phyloP scores from a whole-genome alignment of 2,888 invertebrate species.

The Xestia ashworthii region DNA sequence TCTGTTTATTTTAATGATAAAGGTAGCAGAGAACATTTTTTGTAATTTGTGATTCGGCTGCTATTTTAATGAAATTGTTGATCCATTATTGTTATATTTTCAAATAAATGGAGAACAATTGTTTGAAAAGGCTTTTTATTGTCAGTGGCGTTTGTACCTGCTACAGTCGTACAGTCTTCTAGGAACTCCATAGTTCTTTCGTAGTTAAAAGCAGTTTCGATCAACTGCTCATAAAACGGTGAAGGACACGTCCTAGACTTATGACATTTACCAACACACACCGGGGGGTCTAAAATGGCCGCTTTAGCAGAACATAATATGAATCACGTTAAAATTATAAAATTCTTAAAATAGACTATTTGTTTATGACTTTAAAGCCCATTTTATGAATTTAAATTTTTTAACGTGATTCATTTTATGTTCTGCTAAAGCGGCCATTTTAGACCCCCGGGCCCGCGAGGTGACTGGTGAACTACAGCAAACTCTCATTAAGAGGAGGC shows the following conservation, averaged over 20 bases:
- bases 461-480: too few relatives aligned
- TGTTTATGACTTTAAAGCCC: too few relatives aligned
- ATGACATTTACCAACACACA: neutral
- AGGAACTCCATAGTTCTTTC: neutral
- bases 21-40: neutral
- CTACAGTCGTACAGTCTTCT: neutral
- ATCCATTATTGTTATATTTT: constrained; percentile 23
- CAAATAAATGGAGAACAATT: constrained; percentile 25
- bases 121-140: constrained; percentile 11
- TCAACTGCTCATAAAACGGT: neutral
- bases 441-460: too few relatives aligned
- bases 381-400: too few relatives aligned
- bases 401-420: too few relatives aligned
- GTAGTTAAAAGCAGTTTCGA: neutral
- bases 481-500: too few relatives aligned
- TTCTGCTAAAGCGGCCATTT: too few relatives aligned
- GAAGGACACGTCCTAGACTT: neutral
- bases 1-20: neutral
- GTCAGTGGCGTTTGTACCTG: neutral
- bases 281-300: too few relatives aligned
- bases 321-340: too few relatives aligned
- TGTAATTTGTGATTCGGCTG: neutral
- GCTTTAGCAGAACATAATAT: too few relatives aligned
- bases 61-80: neutral
- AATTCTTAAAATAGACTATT: too few relatives aligned